These are phyloP conservation scores for Aplysia californica DNA, from an alignment of 1,140 invertebrate genomes.

Conservation along the genomic window DNA sequence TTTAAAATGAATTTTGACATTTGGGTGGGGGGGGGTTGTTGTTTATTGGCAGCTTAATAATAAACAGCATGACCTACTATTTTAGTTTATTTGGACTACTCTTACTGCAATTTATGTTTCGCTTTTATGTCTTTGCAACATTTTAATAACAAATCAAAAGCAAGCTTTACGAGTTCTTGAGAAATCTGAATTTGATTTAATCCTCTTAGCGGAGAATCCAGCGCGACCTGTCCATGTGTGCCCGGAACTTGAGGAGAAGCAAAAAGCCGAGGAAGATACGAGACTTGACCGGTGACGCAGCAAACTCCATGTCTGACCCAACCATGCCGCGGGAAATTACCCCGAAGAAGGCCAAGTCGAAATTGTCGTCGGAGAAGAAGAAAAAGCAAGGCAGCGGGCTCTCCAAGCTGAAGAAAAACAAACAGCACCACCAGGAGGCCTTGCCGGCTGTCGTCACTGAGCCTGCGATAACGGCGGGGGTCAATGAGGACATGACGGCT, in stretches of 20 bases:
- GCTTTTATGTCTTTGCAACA: no score
- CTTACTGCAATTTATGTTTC: no score
- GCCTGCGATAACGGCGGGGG: background rate
- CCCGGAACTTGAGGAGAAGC: conserved; percentile 32
- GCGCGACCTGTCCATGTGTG: conserved; percentile 41
- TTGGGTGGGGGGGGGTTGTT: no score
- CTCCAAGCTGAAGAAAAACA: conserved; percentile 5
- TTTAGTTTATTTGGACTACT: no score
- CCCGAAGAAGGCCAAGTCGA: background rate
- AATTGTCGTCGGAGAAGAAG: conserved; percentile 3
- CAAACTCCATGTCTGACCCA: background rate
- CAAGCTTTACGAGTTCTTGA: no score
- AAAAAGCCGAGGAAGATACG: conserved; percentile 29
- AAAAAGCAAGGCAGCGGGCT: background rate
- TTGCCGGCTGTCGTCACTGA: background rate
- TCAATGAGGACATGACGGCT: conserved; percentile 14
- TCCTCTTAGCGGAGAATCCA: conserved; percentile 31
- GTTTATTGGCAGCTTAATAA: no score
- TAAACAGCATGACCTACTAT: no score
- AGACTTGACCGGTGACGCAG: background rate
- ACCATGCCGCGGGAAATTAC: background rate
- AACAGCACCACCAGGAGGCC: background rate
- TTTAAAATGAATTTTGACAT: no score
- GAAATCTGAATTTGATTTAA: conserved; percentile 2
- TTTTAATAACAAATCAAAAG: no score